phyloP scores from a whole-genome alignment of 2,113 vertebrate species.

The Notiomystis cincta region DNA sequence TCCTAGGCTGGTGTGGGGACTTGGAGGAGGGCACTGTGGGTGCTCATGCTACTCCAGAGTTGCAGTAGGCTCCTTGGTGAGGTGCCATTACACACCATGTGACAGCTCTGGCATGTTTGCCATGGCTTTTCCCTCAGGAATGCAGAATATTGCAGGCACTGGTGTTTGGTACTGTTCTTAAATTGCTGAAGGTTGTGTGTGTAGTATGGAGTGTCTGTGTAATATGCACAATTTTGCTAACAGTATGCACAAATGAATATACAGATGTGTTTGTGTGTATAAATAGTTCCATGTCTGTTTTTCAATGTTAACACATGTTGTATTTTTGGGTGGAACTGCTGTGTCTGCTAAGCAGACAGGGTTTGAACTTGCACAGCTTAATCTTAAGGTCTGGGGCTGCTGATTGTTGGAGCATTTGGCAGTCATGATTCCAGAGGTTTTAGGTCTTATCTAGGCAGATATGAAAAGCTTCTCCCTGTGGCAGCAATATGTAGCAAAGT shows the following conservation, averaged over 20 bases:
- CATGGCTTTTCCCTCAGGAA: not conserved
- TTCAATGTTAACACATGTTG: not conserved
- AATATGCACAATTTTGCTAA: not conserved
- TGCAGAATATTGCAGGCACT: not conserved
- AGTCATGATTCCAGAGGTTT: not conserved
- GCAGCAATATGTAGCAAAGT: not conserved
- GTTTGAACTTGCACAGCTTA: not conserved
- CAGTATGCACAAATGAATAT: not conserved
- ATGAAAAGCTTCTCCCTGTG: not conserved
- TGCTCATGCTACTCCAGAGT: rapidly evolving
- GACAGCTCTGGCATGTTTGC: rapidly evolving
- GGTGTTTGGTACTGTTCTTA: not conserved
- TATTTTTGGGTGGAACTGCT: not conserved
- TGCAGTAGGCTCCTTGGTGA: not conserved
- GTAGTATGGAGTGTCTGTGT: not conserved
- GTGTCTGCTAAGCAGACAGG: not conserved
- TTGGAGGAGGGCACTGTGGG: not conserved
- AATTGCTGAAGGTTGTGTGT: not conserved
- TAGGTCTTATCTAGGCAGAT: not conserved
- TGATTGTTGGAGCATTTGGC: not conserved
- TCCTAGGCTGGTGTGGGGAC: not conserved
- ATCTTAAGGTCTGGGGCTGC: not conserved
- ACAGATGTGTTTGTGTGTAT: not conserved
- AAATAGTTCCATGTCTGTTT: not conserved
- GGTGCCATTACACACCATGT: rapidly evolving